Evolutionary conservation across 2,797 vertebrate species (phyloP), one percentile per base, ranked within the genome.

Genomic region (Pseudochaenichthys georgianus): DNA sequence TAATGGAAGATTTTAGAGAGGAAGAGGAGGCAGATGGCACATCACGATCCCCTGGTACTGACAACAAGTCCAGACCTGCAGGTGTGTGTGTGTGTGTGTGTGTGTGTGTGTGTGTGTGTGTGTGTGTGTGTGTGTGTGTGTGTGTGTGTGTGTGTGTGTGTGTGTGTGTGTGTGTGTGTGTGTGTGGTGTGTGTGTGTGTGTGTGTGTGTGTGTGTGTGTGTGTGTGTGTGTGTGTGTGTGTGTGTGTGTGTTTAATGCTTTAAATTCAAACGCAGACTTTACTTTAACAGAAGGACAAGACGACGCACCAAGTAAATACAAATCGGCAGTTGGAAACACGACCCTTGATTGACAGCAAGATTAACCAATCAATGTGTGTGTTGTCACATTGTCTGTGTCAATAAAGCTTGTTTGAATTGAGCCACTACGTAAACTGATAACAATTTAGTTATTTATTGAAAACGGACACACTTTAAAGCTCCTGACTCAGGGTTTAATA

Each of bases 11-110:
- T 8, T 8, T 38, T 38, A 38, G 8, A 38, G 8, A 50, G 8
- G 9, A 50, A 13, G 50, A 21, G 19, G 19, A 21, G 46, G 57
- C 78, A 83, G 81, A 74, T 79, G 69, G 78, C 41, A 43, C 60
- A 75, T 78, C 69, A 68, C 71, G 51, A 73, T 91, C 92, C 90
- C 89, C 70, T 89, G 92, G 87, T 79, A 92, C 90, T 76, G 41
- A 57, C n/a, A 75, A 91, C 91, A 89, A 88, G 92, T 86, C 86
- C 83, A 84, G 89, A 91, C 92, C 89, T 93, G 79, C 45, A 3
- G 2, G 47, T 3, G 59, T 47, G 51, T 61, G 57, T 52, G 61
- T 54, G 69, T 71, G 50, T n/a, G n/a, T n/a, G n/a, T n/a, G n/a
- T n/a, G n/a, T n/a, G n/a, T n/a, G n/a, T n/a, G n/a, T n/a, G n/a